Base-by-base conservation (phyloP, 2,797 vertebrate species). In the Sebastes trivittatus region DNA sequence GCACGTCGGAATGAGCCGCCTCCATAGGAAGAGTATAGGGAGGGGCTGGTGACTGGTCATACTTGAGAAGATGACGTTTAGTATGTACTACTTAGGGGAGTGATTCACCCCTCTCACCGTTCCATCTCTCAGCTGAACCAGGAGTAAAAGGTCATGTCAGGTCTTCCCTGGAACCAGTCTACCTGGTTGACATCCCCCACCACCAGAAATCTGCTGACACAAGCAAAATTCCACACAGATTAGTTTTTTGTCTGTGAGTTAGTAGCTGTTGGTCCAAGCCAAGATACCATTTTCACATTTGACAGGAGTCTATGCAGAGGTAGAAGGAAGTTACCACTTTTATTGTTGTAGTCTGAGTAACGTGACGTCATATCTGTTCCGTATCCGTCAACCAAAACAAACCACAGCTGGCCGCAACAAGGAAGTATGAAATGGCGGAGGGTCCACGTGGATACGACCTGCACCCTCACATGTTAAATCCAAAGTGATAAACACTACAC, bases 1-100 rank as follows among this genome's bases (percentile, higher is more conserved):
- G 72, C 73, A 68, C 3, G 36, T 81, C 83, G 88, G 89, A 93
- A 93, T 93, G 89, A 94, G 88, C 88, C 84, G 88, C 89, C 89
- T 88, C 73, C 67, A 76, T 86, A 85, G 72, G 81, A 85, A 68
- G 81, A 78, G 66, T 36, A 64, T 36, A 58, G 72, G 88, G 83
- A 86, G 89, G 81, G 89, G 87, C 73, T 5, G 64, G 70, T 61
- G 74, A 86, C 74, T 67, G 73, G 88, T 87, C 88, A 80, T 58
- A 88, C 84, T 81, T 82, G 75, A 84, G 80, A 82, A 84, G 88
- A 82, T 93, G 87, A 90, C 38, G 76, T 78, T 16, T 68, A 32
- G 73, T 80, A 70, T 86, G 36, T 77, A 55, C 13, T 55, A 58
- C 64, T 36, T 27, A 27, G 10, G 75, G 72, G 75, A 78, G 78